A percentile compares a stretch with the other conserved stretches of the same genome.
These are phyloP conservation scores for Xyrauchen texanus DNA, from an alignment of 2,113 vertebrate genomes.

Conservation along the genomic window DNA sequence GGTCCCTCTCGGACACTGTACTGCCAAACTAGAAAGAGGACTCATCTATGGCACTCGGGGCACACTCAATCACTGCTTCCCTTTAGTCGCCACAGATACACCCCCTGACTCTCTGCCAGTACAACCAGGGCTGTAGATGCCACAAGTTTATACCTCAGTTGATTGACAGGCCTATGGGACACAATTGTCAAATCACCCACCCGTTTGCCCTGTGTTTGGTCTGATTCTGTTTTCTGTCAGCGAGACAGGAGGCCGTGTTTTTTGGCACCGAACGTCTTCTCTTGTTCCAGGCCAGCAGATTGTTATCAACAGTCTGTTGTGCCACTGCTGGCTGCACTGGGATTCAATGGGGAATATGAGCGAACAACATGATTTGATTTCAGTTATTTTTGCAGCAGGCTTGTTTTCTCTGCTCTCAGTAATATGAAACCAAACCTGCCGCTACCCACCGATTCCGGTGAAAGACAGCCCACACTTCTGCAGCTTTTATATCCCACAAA, in stretches of 20 bases:
- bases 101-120: not conserved
- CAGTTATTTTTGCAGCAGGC: slow-evolving; percentile 36
- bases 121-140: not conserved
- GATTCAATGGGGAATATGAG: slow-evolving; percentile 44
- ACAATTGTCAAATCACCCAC: not conserved
- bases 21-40: slow-evolving; percentile 15
- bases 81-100: slow-evolving; percentile 12
- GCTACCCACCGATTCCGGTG: slow-evolving; percentile 3
- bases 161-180: slow-evolving; percentile 36
- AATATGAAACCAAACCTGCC: slow-evolving; percentile 37
- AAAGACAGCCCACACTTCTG: slow-evolving; percentile 31
- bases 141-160: not conserved
- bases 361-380: slow-evolving; percentile 44
- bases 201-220: slow-evolving; percentile 17
- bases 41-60: slow-evolving; percentile 27
- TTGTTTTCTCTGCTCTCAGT: slow-evolving; percentile 39
- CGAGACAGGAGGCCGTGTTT: slow-evolving; percentile 30
- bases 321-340: slow-evolving; percentile 13
- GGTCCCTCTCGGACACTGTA: not conserved
- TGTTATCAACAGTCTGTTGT: slow-evolving; percentile 42
- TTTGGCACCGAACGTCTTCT: slow-evolving; percentile 22
- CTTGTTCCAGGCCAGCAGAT: slow-evolving; percentile 43
- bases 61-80: slow-evolving; percentile 2
- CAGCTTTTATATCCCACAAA: slow-evolving; percentile 20
- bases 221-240: slow-evolving; percentile 44